phyloP scores from a whole-genome alignment of 53 echinoderm and acorn worm species.

The Astropecten irregularis region DNA sequence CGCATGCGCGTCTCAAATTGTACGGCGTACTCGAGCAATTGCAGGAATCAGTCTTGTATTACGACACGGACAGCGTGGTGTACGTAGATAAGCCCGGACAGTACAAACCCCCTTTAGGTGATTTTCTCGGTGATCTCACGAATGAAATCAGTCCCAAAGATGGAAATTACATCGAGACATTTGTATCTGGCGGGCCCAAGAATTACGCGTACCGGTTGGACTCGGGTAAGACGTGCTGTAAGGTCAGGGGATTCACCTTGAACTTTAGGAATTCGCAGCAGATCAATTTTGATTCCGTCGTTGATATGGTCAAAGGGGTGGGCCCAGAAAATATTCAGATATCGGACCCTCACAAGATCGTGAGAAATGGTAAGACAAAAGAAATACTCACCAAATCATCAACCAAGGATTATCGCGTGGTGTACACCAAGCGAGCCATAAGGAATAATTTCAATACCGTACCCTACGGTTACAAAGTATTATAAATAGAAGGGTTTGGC shows the following conservation, averaged over 20 bases:
- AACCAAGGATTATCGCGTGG: conserved; percentile 69
- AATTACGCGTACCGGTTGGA: conserved; percentile 68
- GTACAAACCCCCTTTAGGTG: conserved; percentile 48
- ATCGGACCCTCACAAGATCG: conserved; percentile 28
- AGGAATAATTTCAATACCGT: conserved; percentile 49
- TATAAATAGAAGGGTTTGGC: not conserved
- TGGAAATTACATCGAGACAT: conserved; percentile 66
- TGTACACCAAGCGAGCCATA: conserved; percentile 67
- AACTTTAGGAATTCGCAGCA: conserved; percentile 53
- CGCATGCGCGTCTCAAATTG: conserved; percentile 24
- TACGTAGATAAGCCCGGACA: conserved; percentile 47
- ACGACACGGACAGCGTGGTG: conserved; percentile 67
- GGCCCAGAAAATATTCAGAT: not conserved
- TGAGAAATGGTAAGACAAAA: conserved; percentile 24
- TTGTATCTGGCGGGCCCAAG: conserved; percentile 69
- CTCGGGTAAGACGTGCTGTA: conserved; percentile 64
- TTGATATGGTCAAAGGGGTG: conserved; percentile 50
- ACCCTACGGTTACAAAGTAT: conserved; percentile 54
- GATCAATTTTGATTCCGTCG: conserved; percentile 64
- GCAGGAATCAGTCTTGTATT: conserved; percentile 33
- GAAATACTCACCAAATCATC: conserved; percentile 17
- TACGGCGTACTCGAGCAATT: conserved; percentile 37
- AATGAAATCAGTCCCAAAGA: conserved; percentile 58
- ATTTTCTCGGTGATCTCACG: conserved; percentile 65
- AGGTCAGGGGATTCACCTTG: conserved; percentile 67